Base-by-base conservation (phyloP, 2,113 vertebrate genomes). In the Esox niger region DNA sequence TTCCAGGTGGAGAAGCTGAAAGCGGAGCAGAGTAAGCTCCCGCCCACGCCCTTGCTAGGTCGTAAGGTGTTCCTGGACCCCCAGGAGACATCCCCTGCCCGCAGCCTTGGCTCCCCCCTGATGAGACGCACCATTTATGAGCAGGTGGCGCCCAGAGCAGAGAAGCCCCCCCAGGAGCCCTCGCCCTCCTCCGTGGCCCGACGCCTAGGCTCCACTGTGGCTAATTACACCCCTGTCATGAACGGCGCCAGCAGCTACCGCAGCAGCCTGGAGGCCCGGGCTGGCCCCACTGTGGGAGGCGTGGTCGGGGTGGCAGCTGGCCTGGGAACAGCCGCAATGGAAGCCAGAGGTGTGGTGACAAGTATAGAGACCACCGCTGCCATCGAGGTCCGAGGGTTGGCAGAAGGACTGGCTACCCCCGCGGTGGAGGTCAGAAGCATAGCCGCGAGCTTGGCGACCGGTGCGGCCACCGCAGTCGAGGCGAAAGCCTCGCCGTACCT, bases 31-130 rank as follows among this genome's bases (percentile, higher is more conserved):
- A 92, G 88, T 72, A 93, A 95, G 84, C 93, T 94, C 3, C 95
- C 95, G 0, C 91, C 95, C 1, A 98, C 95, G 0, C 95, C 95
- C 0, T 84, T 98, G 6, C 88, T 98, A 68, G 94, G 93, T n/a
- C 93, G 95, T 31, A 97, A 95, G 71, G 92, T 98, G 85, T 94
- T 96, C 73, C 86, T 94, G 25, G 95, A 96, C 13, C 92, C 94
- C 23, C 87, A 89, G 26, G 94, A 94, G 62, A 78, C 90, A n/a
- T 84, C 85, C 69, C 77, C 84, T 82, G 17, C 88, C 79, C 25
- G 84, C 76, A 47, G 82, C 85, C 55, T 82, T 79, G 0, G 71
- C 15, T 91, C 94, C 25, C 91, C 95, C 0, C 80, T 92, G 21
- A 81, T 90, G 31, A 84, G 92, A 35, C 93, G 93, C 9, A 91